Evolutionary conservation across 2,797 vertebrate genomes (phyloP).

Genomic region (Vultur gryphus): DNA sequence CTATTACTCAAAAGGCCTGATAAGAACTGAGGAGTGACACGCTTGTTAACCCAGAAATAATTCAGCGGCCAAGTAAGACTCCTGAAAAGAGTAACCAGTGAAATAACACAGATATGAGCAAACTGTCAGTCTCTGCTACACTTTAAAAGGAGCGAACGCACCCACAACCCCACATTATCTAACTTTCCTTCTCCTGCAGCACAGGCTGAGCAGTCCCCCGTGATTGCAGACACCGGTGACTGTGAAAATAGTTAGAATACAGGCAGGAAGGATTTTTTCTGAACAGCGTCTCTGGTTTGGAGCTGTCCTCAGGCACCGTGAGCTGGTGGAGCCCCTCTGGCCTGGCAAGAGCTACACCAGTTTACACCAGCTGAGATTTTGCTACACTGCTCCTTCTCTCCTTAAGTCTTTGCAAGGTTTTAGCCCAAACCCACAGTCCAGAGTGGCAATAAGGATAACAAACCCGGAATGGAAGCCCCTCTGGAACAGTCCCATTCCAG

Average conservation of each 20-base stretch:
- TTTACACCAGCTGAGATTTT: not conserved
- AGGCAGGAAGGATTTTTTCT: not conserved
- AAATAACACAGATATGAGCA: not conserved
- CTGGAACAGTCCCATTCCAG: not conserved
- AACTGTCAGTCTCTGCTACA: not conserved
- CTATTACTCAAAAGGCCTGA: not conserved
- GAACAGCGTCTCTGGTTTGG: not conserved
- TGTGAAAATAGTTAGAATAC: not conserved
- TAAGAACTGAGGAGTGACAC: not conserved
- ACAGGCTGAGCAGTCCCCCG: not conserved
- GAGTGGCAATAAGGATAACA: fast-evolving
- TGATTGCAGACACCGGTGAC: not conserved
- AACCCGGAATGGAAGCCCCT: not conserved
- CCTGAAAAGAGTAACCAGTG: not conserved
- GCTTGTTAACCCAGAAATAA: not conserved
- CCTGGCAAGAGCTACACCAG: not conserved
- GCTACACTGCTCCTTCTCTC: not conserved
- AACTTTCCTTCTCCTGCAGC: not conserved
- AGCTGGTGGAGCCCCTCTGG: not conserved
- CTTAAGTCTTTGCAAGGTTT: not conserved
- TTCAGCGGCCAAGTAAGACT: not conserved
- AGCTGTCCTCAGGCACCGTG: not conserved
- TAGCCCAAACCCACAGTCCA: not conserved
- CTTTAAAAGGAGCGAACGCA: fast-evolving
- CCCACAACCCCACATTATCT: not conserved